Percentiles rank a stretch among this genome's conserved stretches.
phyloP scores from a whole-genome alignment of 2,113 vertebrate genomes.

The Genyomyrus donnyi region DNA sequence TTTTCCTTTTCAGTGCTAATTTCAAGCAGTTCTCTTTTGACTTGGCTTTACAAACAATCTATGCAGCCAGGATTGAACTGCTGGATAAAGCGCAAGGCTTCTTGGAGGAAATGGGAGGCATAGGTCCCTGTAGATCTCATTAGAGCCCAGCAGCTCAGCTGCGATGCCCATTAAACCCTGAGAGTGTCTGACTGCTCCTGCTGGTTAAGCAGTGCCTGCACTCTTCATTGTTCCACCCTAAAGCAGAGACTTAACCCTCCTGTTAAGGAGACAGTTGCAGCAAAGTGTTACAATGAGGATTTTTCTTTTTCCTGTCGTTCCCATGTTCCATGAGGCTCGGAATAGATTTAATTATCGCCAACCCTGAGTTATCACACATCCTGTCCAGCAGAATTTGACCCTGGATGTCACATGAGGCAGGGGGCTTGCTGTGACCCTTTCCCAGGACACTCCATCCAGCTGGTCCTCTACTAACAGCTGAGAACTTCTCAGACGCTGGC shows the following conservation, averaged over 20 bases:
- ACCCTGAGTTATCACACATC: not conserved
- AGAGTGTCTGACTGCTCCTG: conserved; percentile 15
- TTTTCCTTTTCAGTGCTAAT: not conserved
- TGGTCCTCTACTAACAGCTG: not conserved
- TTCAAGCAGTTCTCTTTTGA: not conserved
- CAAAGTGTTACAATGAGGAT: not conserved
- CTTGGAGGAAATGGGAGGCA: not conserved
- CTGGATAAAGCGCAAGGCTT: not conserved
- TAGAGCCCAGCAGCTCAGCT: conserved; percentile 25
- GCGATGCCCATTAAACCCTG: conserved; percentile 11
- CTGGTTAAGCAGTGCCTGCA: not conserved
- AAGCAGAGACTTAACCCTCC: not conserved
- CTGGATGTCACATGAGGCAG: not conserved
- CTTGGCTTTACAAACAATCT: not conserved
- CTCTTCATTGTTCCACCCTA: not conserved
- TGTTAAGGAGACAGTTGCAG: not conserved
- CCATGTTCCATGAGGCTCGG: not conserved
- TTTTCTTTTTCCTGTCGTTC: not conserved
- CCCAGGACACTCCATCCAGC: not conserved
- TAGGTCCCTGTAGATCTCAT: conserved; percentile 29
- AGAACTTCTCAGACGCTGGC: not conserved
- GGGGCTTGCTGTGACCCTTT: not conserved
- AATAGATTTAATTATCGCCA: not conserved
- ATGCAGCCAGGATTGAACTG: not conserved
- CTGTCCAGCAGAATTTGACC: not conserved